Conservation (phyloP, 2,888 invertebrate species). For the Xylocampa areola region DNA sequence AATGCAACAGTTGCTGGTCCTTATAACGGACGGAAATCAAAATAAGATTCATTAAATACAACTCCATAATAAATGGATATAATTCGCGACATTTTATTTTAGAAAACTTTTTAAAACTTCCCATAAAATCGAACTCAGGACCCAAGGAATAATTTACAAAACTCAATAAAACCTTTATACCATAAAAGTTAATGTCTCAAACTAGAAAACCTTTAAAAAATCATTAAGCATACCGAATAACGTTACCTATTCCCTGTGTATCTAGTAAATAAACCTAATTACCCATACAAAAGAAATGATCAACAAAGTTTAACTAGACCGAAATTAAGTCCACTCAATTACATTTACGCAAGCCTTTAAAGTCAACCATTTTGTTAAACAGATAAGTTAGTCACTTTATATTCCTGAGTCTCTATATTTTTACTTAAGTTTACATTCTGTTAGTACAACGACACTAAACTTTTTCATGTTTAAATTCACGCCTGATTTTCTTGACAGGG, state of each 20-base stretch:
- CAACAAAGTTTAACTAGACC: constrained; percentile 65
- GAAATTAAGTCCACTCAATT: constrained; percentile 68
- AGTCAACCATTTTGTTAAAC: constrained; percentile 63
- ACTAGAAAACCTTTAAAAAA: constrained; percentile 21
- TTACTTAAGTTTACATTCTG: constrained; percentile 48
- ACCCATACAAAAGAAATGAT: constrained; percentile 59
- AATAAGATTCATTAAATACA: too few species aligned
- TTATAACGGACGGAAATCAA: constrained; percentile 2
- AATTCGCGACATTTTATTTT: too few species aligned
- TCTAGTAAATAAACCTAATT: constrained; percentile 53
- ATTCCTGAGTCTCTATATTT: constrained; percentile 59
- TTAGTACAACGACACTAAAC: too few species aligned
- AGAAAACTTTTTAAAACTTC: too few species aligned
- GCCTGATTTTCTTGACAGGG: too few species aligned
- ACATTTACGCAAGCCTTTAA: constrained; percentile 60
- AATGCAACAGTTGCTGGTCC: constrained; percentile 1
- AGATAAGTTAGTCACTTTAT: constrained; percentile 65
- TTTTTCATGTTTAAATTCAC: too few species aligned
- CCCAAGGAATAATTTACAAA: neutral
- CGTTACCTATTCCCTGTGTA: constrained; percentile 36
- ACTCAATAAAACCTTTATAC: constrained; percentile 9
- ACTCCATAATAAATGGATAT: too few species aligned
- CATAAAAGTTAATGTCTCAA: constrained; percentile 31
- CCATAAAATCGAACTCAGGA: too few species aligned
- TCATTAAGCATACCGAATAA: constrained; percentile 30